Base-by-base conservation (phyloP, 2,797 vertebrate genomes). In the Luscinia megarhynchos region DNA sequence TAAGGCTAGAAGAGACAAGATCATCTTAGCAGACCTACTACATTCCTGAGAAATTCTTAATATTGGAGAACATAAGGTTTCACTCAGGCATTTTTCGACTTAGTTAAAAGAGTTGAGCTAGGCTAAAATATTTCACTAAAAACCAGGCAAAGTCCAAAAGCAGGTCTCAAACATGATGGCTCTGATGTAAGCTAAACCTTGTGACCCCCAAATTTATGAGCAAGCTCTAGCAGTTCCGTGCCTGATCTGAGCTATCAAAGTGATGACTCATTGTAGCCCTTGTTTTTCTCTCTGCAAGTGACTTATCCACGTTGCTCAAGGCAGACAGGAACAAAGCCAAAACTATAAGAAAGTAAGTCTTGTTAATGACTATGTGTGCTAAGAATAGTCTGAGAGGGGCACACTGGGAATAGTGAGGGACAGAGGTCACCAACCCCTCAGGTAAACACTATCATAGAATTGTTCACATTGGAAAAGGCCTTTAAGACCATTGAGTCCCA, bases 271-370 rank as follows among this genome's bases (percentile, higher is more conserved):
- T 21, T 5, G 1, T 34, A 43, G 24, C 43, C 45, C 9, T 5
- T 23, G 50, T 92, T 80, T 78, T 83, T 77, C 45, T 76, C 48
- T 77, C 53, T 83, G 36, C 20, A 45, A 36, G 36, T 1, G 1
- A 41, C 61, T 43, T 79, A 70, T 19, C 32, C 20, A 2, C 1
- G 0, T 66, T 74, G 12, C 45, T 77, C 36, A 68, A 80, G 20
- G 48, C 74, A 73, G 53, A n/a, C 8, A 41, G 81, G 61, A 86
- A 32, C 20, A 66, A 85, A 88, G 61, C 73, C 41, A 74, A 78
- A 77, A 53, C 26, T 0, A 0, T 53, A 45, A 50, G 24, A 74
- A n/a, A 73, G 0, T 22, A 67, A 34, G 15, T 50, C 51, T 82
- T 57, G 29, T 27, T 76, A 66, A 36, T 32, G 20, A 23, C 22